A percentile compares a stretch with the other conserved stretches of the same genome.
Evolutionary conservation across 2,888 invertebrate species (phyloP).

Genomic region (Trachelus iudaicus): DNA sequence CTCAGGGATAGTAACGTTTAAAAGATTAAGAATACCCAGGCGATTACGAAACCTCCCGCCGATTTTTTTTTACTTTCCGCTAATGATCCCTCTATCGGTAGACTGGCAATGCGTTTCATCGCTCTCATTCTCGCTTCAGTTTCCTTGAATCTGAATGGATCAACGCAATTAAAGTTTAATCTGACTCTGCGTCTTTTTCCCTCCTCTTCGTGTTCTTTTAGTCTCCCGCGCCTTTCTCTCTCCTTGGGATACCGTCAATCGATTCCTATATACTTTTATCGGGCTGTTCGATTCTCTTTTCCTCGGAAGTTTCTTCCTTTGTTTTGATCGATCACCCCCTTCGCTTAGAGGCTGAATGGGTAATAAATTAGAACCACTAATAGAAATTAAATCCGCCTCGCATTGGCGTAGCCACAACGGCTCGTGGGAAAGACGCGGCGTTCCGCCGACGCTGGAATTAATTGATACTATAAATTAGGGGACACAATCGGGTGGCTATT

Average conservation of each 20-base stretch:
- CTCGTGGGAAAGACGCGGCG: constrained; percentile 34
- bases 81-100: neutral
- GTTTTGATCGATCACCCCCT: constrained; percentile 36
- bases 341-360: constrained; percentile 37
- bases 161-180: constrained; percentile 45
- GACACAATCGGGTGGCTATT: constrained; percentile 59
- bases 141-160: constrained; percentile 38
- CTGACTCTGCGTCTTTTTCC: constrained; percentile 28
- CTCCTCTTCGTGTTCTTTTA: constrained; percentile 5
- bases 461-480: constrained; percentile 64
- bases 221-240: constrained; percentile 16
- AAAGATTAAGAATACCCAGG: too few relatives aligned
- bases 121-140: constrained; percentile 21
- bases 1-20: too few relatives aligned
- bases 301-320: constrained; percentile 31
- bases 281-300: constrained; percentile 12
- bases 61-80: neutral
- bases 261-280: constrained; percentile 19
- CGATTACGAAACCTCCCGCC: neutral
- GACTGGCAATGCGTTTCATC: neutral
- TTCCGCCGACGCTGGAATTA: constrained; percentile 53
- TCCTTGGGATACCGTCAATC: constrained; percentile 12
- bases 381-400: constrained; percentile 58
- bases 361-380: constrained; percentile 57
- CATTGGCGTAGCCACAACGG: constrained; percentile 29